Percentiles rank a stretch among this genome's conserved stretches.
Conservation (phyloP, 2,797 vertebrate species). For the Scomberomorus guttatus region DNA sequence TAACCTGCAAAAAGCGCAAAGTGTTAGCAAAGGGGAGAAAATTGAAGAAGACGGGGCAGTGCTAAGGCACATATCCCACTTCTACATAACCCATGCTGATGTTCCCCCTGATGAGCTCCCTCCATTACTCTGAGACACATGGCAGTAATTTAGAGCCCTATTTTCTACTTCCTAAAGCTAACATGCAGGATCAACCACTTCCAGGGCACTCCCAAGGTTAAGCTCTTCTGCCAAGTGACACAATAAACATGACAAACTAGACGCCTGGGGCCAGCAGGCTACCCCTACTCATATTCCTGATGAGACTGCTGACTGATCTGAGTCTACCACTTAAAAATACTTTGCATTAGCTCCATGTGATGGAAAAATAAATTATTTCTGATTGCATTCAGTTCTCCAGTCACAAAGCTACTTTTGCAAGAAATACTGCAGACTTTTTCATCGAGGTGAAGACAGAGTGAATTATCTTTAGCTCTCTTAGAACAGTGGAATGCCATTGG, state of each 20-base stretch:
- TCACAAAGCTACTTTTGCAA: conserved; percentile 36
- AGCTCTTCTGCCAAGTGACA: conserved; percentile 81
- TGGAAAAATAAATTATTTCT: conserved; percentile 48
- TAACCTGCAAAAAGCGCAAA: conserved; percentile 70
- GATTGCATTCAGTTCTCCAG: conserved; percentile 35
- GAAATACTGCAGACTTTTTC: conserved; percentile 36
- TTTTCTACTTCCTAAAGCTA: conserved; percentile 88
- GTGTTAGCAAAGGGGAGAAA: conserved; percentile 67
- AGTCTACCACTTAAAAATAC: conserved; percentile 64
- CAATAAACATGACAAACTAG: conserved; percentile 82
- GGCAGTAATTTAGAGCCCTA: conserved; percentile 88
- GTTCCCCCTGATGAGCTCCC: conserved; percentile 81
- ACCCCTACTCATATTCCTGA: conserved; percentile 65
- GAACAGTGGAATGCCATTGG: conserved; percentile 51
- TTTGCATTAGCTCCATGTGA: conserved; percentile 53
- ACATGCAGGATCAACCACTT: conserved; percentile 85
- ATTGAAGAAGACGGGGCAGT: conserved; percentile 60
- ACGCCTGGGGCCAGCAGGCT: conserved; percentile 60
- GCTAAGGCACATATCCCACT: conserved; percentile 73
- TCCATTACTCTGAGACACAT: conserved; percentile 84
- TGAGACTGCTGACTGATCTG: conserved; percentile 64
- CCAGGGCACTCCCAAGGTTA: conserved; percentile 86
- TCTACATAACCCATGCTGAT: conserved; percentile 66
- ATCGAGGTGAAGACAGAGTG: conserved; percentile 57
- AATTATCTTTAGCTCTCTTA: conserved; percentile 58